Conservation (phyloP, 1,140 invertebrate species). For the Lerema accius region DNA sequence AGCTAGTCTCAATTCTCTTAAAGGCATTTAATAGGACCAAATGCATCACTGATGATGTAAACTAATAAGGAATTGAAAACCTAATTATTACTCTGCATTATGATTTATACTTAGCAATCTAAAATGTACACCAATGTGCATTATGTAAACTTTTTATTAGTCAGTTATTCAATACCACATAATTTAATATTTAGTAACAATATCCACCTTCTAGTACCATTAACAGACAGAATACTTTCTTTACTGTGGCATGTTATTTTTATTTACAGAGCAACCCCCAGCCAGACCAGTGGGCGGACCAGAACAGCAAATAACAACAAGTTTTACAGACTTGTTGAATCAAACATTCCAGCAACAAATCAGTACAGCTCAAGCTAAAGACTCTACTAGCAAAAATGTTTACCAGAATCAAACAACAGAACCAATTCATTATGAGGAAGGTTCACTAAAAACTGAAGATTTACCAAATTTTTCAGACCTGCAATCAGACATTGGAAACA, state of each 20-base stretch:
- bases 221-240: neutral
- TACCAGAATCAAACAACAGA: slow-evolving; percentile 18
- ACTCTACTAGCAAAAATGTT: slow-evolving; percentile 25
- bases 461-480: slow-evolving; percentile 15
- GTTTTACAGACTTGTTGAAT: slow-evolving; percentile 63
- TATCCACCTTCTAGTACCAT: no score
- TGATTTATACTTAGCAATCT: no score
- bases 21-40: no score
- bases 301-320: slow-evolving; percentile 80
- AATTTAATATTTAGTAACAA: no score
- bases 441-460: slow-evolving; percentile 10
- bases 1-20: no score
- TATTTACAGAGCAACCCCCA: slow-evolving; percentile 71
- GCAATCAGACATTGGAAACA: slow-evolving; percentile 10
- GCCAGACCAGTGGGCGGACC: slow-evolving; percentile 83
- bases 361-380: slow-evolving; percentile 32
- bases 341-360: slow-evolving; percentile 53
- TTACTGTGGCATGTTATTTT: slow-evolving; percentile 38
- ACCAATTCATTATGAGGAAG: slow-evolving; percentile 17
- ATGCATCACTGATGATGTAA: no score
- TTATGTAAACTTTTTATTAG: no score
- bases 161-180: no score
- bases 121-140: no score
- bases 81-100: no score
- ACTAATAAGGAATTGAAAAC: no score